Conservation (phyloP, 2,888 invertebrate species). For the Aleiodes leptofemur region DNA sequence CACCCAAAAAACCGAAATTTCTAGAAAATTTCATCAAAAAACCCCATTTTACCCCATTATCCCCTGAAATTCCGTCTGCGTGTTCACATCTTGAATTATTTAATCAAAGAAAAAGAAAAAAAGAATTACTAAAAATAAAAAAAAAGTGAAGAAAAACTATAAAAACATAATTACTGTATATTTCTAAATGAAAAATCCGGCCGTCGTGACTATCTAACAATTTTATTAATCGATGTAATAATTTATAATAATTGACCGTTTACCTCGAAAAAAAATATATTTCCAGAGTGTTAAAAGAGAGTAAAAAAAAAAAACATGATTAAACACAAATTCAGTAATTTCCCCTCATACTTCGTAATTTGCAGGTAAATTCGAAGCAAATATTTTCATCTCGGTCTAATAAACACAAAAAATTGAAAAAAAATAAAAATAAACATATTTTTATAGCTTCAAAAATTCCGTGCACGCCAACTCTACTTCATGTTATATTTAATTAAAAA, state of each 20-base stretch:
- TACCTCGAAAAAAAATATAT: slow-evolving; percentile 13
- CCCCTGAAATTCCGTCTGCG: slow-evolving; percentile 16
- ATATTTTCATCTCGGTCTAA: slow-evolving; percentile 54
- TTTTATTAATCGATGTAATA: slow-evolving; percentile 31
- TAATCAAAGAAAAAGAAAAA: background rate
- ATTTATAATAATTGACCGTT: slow-evolving; percentile 30
- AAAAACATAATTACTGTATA: slow-evolving; percentile 28
- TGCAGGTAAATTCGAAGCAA: slow-evolving; percentile 48
- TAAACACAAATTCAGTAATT: background rate
- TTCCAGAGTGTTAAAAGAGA: background rate
- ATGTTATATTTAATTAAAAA: slow-evolving; percentile 23
- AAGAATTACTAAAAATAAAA: slow-evolving; percentile 2
- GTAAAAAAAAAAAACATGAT: too few relatives aligned
- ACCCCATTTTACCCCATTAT: too few relatives aligned
- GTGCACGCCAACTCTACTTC: slow-evolving; percentile 48
- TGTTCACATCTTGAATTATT: slow-evolving; percentile 26
- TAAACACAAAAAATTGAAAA: slow-evolving; percentile 37
- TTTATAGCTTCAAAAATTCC: slow-evolving; percentile 56
- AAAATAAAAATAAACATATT: slow-evolving; percentile 46
- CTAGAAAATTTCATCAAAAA: too few relatives aligned
- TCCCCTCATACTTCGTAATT: slow-evolving; percentile 7
- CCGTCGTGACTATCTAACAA: slow-evolving; percentile 42
- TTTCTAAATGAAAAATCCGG: slow-evolving; percentile 26
- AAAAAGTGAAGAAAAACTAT: slow-evolving; percentile 3
- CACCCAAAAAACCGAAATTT: too few relatives aligned